Evolutionary conservation across 2,888 invertebrate genomes (phyloP).

Genomic region (Scaptodrosophila latifasciaeformis): DNA sequence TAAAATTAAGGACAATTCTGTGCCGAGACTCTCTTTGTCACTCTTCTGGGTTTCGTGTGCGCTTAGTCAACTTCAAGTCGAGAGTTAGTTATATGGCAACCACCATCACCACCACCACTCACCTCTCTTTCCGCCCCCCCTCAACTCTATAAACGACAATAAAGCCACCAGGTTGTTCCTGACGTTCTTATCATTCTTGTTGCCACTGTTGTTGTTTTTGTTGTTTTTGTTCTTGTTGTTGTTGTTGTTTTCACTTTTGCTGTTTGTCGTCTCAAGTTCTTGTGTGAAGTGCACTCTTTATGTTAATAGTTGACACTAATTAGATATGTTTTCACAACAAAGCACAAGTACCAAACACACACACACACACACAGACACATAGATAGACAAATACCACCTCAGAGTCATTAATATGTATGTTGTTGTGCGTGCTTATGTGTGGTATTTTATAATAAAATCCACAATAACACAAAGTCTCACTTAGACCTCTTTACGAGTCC

Average conservation of each 20-base stretch:
- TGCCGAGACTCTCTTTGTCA: too few relatives aligned
- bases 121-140: too few relatives aligned
- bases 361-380: conserved; percentile 21
- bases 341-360: conserved; percentile 32
- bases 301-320: conserved; percentile 68
- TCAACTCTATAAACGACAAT: too few relatives aligned
- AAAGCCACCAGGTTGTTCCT: background rate
- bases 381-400: conserved; percentile 8
- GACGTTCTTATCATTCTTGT: background rate
- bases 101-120: background rate
- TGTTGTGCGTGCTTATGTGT: conserved; percentile 14
- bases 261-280: conserved; percentile 61
- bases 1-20: conserved; percentile 38
- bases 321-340: conserved; percentile 66
- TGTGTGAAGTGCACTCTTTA: conserved; percentile 64
- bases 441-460: conserved; percentile 2
- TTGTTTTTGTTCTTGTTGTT: conserved; percentile 20
- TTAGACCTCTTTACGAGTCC: background rate
- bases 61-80: conserved; percentile 51
- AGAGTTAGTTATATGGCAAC: conserved; percentile 58
- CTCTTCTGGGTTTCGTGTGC: background rate
- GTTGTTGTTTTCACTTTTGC: conserved; percentile 27
- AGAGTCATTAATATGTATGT: background rate
- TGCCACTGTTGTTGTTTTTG: conserved; percentile 17
- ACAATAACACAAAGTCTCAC: conserved; percentile 1